These are phyloP conservation scores for Mustela nigripes DNA, from an alignment of 2,113 vertebrate genomes.

Conservation along the genomic window DNA sequence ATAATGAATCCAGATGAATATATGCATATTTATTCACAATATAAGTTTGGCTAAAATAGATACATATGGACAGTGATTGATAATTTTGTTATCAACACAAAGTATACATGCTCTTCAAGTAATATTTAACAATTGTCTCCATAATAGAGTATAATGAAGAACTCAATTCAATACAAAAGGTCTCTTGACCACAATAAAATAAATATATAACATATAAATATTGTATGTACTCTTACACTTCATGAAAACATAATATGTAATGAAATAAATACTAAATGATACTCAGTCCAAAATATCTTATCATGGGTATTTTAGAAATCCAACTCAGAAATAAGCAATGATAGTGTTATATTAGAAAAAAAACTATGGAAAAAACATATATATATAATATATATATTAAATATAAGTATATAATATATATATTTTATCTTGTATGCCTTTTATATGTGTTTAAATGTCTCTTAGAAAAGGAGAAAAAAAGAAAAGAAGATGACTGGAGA, in stretches of 20 bases:
- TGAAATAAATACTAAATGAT: background rate
- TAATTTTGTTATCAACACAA: background rate
- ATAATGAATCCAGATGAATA: background rate
- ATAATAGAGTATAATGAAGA: background rate
- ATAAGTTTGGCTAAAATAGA: background rate
- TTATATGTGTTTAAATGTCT: slow-evolving; percentile 32
- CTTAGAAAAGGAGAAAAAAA: background rate
- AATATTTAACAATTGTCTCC: background rate
- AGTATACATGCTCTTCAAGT: background rate
- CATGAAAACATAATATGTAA: background rate
- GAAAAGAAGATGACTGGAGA: background rate
- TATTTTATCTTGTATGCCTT: background rate
- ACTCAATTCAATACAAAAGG: background rate
- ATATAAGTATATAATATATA: background rate
- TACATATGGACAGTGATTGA: background rate
- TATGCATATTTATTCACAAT: background rate
- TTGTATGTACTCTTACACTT: background rate
- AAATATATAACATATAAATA: background rate
- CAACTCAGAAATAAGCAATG: background rate
- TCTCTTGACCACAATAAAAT: background rate
- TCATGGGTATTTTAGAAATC: background rate
- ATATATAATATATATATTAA: background rate
- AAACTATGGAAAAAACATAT: background rate
- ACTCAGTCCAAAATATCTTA: background rate
- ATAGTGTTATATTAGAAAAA: background rate